These are phyloP conservation scores for Takifugu bimaculatus DNA, from an alignment of 2,113 vertebrate species.

Conservation along the genomic window DNA sequence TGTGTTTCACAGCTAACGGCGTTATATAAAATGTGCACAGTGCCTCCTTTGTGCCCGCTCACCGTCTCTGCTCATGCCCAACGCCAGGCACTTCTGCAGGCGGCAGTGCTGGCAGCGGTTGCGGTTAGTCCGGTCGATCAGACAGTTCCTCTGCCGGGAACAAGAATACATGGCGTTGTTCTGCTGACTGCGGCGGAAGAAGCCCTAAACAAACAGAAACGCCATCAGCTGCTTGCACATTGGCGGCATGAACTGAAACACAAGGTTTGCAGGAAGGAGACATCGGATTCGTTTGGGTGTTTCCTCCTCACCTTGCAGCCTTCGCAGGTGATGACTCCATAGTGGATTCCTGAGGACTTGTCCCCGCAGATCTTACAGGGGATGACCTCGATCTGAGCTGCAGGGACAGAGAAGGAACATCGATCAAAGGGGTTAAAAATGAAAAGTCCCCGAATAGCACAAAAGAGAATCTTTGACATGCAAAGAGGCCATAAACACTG, in stretches of 20 bases:
- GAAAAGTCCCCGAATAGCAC: not conserved
- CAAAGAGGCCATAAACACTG: too few relatives aligned
- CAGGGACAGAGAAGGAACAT: slow-evolving; percentile 1
- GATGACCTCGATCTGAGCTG: slow-evolving; percentile 93
- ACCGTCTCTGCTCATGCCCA: slow-evolving; percentile 93
- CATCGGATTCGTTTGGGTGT: slow-evolving; percentile 49
- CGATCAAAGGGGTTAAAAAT: not conserved
- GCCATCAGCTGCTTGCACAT: not conserved
- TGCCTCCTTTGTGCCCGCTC: slow-evolving; percentile 48
- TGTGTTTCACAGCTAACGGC: not conserved
- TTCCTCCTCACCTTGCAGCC: slow-evolving; percentile 76
- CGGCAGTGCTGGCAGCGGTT: slow-evolving; percentile 90
- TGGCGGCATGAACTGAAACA: not conserved
- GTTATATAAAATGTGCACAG: not conserved
- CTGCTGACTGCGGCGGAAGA: slow-evolving; percentile 90
- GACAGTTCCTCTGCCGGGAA: slow-evolving; percentile 87
- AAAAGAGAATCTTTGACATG: not conserved
- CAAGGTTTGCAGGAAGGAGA: not conserved
- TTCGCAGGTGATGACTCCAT: slow-evolving; percentile 87
- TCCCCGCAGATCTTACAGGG: slow-evolving; percentile 94
- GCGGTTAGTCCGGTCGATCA: slow-evolving; percentile 89
- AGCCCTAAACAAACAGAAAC: slow-evolving; percentile 72
- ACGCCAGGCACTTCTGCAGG: slow-evolving; percentile 81
- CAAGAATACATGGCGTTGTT: slow-evolving; percentile 93
- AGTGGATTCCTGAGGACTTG: slow-evolving; percentile 93